Conservation (phyloP, 2,797 vertebrate genomes). For the Pagetopsis macropterus region DNA sequence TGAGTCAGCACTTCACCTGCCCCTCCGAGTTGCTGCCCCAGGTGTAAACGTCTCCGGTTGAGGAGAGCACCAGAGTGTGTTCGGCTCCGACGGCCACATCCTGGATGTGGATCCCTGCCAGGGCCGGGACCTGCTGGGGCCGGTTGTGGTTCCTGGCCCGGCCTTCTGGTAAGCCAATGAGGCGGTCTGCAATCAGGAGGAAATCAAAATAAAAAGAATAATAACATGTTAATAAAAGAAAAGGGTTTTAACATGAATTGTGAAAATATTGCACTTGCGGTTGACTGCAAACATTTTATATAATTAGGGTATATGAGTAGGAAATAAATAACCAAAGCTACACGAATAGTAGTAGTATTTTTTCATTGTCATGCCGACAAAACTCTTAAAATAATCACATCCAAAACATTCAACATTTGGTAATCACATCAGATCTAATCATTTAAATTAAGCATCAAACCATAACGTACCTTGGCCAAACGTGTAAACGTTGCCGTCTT, state of each 20-base stretch:
- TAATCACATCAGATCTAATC: neutral
- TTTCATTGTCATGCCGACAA: neutral
- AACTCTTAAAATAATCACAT: too few species aligned
- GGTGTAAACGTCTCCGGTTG: constrained; percentile 84
- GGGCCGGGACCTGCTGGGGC: constrained; percentile 84
- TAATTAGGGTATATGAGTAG: too few species aligned
- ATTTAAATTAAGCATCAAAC: neutral
- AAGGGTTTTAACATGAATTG: neutral
- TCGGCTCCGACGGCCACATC: constrained; percentile 85
- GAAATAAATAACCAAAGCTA: too few species aligned
- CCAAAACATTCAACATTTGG: neutral
- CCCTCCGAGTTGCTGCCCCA: constrained; percentile 90
- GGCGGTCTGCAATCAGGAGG: constrained; percentile 73
- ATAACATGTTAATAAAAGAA: neutral
- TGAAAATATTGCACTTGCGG: neutral
- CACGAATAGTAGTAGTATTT: too few species aligned
- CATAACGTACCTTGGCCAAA: constrained; percentile 83
- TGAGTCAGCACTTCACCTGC: constrained; percentile 73
- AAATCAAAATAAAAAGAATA: neutral
- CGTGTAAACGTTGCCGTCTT: constrained; percentile 84
- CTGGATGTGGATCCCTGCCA: constrained; percentile 82
- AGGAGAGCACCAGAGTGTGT: constrained; percentile 83
- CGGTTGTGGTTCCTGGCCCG: constrained; percentile 86
- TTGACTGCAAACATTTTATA: neutral
- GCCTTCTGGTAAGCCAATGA: constrained; percentile 85